phyloP scores from a whole-genome alignment of 64 coral and sea anemone species.

The Porites australiensis region DNA sequence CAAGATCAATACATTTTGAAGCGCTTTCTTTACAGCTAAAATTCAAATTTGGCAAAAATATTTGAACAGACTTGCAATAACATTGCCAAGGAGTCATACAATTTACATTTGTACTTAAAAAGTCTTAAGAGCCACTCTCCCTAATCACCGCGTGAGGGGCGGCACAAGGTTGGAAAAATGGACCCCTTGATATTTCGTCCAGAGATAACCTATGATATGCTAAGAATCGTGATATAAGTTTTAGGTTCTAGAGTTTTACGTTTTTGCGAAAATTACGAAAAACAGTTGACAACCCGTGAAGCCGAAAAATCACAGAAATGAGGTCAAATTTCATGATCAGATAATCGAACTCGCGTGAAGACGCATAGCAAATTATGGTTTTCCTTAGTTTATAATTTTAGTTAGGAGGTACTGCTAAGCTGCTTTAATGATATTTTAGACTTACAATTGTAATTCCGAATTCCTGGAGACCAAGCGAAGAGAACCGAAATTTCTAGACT shows the following conservation, averaged over 20 bases:
- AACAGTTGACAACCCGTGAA: conserved; percentile 20
- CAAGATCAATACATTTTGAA: no score
- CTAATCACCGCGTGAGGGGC: neutral
- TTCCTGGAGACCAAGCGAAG: conserved; percentile 43
- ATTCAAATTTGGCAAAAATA: no score
- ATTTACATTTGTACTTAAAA: no score
- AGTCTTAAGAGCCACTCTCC: no score
- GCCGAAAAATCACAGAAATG: conserved; percentile 28
- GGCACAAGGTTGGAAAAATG: conserved; percentile 16
- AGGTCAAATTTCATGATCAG: conserved; percentile 23
- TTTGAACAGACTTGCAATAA: no score
- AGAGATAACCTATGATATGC: conserved; percentile 11
- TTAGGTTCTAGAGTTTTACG: no score
- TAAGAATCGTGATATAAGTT: conserved; percentile 11
- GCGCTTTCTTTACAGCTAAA: no score
- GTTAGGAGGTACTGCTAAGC: conserved; percentile 20
- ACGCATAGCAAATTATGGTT: conserved; percentile 21
- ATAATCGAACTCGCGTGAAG: conserved; percentile 28
- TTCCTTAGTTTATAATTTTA: conserved; percentile 42
- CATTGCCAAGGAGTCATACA: no score
- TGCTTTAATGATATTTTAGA: conserved; percentile 28
- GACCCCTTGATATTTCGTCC: conserved; percentile 11
- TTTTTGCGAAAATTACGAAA: conserved; percentile 31
- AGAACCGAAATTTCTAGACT: conserved; percentile 41
- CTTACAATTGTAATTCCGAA: conserved; percentile 25